These are phyloP conservation scores for Centropristis striata DNA, from an alignment of 2,113 vertebrate genomes.

Conservation along the genomic window DNA sequence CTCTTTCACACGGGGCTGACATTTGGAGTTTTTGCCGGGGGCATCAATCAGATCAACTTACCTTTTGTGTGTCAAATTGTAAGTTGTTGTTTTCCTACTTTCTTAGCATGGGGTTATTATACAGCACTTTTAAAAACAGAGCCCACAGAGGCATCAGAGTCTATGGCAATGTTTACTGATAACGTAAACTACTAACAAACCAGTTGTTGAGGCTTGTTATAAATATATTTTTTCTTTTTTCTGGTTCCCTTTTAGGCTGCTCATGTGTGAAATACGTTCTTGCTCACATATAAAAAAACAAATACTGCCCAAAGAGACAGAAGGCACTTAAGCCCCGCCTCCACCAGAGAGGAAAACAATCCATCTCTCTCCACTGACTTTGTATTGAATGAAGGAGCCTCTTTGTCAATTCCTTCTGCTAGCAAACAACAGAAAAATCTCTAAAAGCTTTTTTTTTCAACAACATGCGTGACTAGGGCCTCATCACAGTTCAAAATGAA, in stretches of 20 bases:
- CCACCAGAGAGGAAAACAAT: too few species aligned
- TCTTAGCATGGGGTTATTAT: slow-evolving; percentile 1
- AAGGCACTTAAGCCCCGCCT: too few species aligned
- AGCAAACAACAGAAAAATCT: too few species aligned
- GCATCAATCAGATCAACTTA: slow-evolving; percentile 94
- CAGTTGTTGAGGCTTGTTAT: not conserved
- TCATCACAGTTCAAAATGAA: too few species aligned
- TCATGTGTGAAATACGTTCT: not conserved
- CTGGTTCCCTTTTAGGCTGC: not conserved
- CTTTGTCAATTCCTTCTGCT: too few species aligned
- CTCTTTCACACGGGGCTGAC: slow-evolving; percentile 94
- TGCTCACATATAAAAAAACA: slow-evolving; percentile 11
- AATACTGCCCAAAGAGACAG: not conserved
- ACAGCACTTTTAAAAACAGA: not conserved
- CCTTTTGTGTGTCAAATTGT: slow-evolving; percentile 95
- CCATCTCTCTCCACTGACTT: too few species aligned
- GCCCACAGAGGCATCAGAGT: not conserved
- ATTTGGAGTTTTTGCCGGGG: slow-evolving; percentile 94
- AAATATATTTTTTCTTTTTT: not conserved
- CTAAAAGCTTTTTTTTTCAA: too few species aligned
- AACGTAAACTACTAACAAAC: not conserved
- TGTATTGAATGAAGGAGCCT: too few species aligned
- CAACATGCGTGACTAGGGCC: too few species aligned
- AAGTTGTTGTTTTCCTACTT: slow-evolving; percentile 76
- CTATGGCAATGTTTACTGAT: not conserved